phyloP scores from a whole-genome alignment of 2,113 vertebrate genomes.

The Melanerpes aurifrons region DNA sequence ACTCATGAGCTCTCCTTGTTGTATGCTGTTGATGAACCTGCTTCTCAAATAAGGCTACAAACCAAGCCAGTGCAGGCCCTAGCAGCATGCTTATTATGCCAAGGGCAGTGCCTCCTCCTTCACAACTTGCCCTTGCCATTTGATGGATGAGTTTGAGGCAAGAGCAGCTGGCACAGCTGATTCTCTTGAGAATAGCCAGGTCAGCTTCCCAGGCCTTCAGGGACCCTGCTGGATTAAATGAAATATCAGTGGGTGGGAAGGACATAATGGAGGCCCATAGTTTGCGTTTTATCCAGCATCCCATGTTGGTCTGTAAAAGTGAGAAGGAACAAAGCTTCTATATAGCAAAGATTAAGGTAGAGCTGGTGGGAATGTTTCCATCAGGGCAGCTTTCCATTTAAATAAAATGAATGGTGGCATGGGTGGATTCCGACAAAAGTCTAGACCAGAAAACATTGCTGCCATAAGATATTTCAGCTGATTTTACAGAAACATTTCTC shows the following conservation, averaged over 20 bases:
- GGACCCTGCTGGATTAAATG: background rate
- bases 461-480: slow-evolving; percentile 3
- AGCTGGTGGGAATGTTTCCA: background rate
- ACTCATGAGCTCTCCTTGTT: background rate
- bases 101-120: background rate
- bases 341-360: background rate
- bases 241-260: background rate
- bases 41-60: background rate
- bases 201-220: background rate
- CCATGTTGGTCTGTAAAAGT: background rate
- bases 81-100: background rate
- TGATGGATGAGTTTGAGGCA: background rate
- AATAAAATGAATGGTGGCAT: slow-evolving; percentile 20
- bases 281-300: background rate
- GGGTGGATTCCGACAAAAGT: slow-evolving; percentile 25
- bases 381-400: background rate
- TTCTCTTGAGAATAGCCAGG: background rate
- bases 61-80: background rate
- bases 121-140: background rate
- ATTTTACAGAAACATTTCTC: slow-evolving; percentile 8
- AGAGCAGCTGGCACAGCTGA: background rate
- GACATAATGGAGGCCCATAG: background rate
- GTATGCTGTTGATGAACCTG: background rate
- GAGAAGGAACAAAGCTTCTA: background rate
- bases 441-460: slow-evolving; percentile 59